Conservation (phyloP, 2,797 vertebrate species). For the Heteromormyrus szaboi region DNA sequence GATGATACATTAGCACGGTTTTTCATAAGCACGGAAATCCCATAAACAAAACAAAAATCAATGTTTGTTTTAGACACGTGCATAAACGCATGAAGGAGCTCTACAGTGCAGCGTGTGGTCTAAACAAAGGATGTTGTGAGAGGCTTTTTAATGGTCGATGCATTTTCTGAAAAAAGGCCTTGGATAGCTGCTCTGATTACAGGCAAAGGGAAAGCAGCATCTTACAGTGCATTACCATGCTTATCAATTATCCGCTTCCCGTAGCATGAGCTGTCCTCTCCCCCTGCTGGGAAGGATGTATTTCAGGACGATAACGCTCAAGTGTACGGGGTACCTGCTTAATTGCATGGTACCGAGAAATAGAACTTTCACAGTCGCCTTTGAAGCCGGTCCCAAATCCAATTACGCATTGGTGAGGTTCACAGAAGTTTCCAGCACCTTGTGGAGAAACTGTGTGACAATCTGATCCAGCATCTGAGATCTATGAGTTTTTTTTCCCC, state of each 20-base stretch:
- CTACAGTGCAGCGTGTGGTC: not conserved
- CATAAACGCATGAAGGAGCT: not conserved
- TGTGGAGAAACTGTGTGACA: not conserved
- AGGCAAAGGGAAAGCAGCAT: not conserved
- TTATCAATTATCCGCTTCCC: conserved; percentile 12
- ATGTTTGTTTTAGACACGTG: not conserved
- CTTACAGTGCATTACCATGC: not conserved
- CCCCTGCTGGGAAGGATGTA: conserved; percentile 10
- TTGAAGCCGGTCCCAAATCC: not conserved
- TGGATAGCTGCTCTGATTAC: not conserved
- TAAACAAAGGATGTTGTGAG: not conserved
- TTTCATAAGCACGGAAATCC: not conserved
- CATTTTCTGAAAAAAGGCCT: not conserved
- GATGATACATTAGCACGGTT: not conserved
- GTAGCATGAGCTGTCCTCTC: not conserved
- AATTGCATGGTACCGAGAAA: not conserved
- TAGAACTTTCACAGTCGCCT: not conserved
- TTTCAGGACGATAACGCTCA: not conserved
- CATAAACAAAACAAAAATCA: not conserved
- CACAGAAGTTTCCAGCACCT: not conserved
- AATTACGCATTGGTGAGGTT: not conserved
- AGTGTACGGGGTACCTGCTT: not conserved
- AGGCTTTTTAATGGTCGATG: not conserved
- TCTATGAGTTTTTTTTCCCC: not conserved
- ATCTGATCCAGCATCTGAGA: not conserved